Evolutionary conservation across 2,797 vertebrate genomes (phyloP), one percentile per base, ranked within the genome.

Genomic region (Merluccius polli): DNA sequence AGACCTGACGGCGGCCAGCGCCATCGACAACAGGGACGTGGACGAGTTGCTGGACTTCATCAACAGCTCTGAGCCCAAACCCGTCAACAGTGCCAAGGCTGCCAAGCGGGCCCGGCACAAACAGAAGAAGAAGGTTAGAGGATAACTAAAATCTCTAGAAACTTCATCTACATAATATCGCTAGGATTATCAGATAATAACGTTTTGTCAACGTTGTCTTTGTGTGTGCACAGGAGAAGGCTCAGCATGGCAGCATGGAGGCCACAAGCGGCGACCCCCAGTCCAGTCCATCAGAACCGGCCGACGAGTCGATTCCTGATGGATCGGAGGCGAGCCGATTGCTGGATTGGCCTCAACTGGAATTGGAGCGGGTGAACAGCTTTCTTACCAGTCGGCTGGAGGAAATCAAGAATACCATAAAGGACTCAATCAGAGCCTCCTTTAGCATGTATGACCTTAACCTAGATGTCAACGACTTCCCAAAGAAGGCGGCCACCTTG

Each of bases 331-430:
- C 91, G 4, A 91, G 91, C 65, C 92, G 93, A 77, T 91, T 98
- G 72, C 90, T 98, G 59, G 96, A 98, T 76, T 99, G 98, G 98
- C 98, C 97, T 0, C 96, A 98, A 87, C 92, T 93, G 82, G 98
- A 99, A 84, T 91, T 99, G 38, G 97, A 98, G 86, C 94, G 96
- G 0, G 98, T 99, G 81, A 99, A 97, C 93, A 98, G 95, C 90
- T 99, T 99, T 83, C 94, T 99, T 79, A 99, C 96, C 84, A 98
- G 96, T 90, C 96, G 97, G 18, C 94, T 99, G 24, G 98, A 98
- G 86, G 98, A 99, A 90, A 99, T 99, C 83, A 98, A 98, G 85
- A 98, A 98, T 91, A 97, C 96, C 82, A 98, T 99, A 85, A 98
- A 98, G 90, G 97, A 99, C 94, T 99, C 98, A 38, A 97, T 99